phyloP scores from a whole-genome alignment of 2,888 invertebrate genomes.

The Venustoraphidia nigricollis region DNA sequence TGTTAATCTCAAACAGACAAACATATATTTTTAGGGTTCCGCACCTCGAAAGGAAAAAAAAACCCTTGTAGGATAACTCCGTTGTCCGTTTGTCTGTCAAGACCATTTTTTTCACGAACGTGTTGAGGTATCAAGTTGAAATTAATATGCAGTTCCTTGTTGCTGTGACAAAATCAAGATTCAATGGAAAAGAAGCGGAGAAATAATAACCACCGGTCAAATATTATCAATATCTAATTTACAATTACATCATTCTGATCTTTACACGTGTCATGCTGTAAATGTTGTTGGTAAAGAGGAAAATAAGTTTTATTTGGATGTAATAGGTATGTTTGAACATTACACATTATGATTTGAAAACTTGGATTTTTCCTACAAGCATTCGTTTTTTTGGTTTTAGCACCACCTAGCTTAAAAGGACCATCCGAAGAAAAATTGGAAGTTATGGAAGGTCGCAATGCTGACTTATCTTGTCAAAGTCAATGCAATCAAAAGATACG shows the following conservation, averaged over 20 bases:
- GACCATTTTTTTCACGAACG: no score
- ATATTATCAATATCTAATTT: constrained; percentile 19
- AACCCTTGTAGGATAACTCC: no score
- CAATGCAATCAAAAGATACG: no score
- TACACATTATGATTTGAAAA: no score
- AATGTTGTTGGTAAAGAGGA: constrained; percentile 24
- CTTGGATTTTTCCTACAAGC: background rate
- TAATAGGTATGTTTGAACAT: constrained; percentile 12
- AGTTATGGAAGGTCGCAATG: constrained; percentile 11
- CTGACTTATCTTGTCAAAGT: constrained; percentile 23
- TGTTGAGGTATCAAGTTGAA: no score
- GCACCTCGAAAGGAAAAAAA: no score
- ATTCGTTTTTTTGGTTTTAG: constrained; percentile 8
- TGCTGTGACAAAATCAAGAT: no score
- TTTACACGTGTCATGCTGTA: constrained; percentile 27
- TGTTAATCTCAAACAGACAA: no score
- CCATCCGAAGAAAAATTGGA: constrained; percentile 12
- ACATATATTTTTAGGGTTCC: no score
- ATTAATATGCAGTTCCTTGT: no score
- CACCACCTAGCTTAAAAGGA: constrained; percentile 14
- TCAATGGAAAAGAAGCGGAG: constrained; percentile 14
- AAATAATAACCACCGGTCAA: constrained; percentile 11
- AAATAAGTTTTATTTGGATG: constrained; percentile 14
- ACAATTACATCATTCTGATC: constrained; percentile 25
- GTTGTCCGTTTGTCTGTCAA: no score